Percentiles rank a stretch among this genome's conserved stretches.
Conservation (phyloP, 2,113 vertebrate genomes). For the Erpornis zantholeuca region DNA sequence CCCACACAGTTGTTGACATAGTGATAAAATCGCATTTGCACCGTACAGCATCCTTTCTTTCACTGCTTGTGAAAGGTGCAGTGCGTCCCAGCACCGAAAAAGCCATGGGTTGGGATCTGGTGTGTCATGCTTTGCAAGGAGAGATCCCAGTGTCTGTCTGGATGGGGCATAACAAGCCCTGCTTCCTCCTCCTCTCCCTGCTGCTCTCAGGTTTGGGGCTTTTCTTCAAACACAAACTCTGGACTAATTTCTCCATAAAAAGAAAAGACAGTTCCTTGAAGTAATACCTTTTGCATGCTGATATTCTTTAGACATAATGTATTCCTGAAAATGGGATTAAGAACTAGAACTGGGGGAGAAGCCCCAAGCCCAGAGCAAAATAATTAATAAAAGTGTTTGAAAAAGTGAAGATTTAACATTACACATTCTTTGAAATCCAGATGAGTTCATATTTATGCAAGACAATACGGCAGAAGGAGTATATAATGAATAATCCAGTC, state of each 20-base stretch:
- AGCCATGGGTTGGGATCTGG: neutral
- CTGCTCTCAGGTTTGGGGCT: rapidly evolving
- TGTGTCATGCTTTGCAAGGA: neutral
- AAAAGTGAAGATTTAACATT: neutral
- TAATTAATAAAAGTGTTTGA: neutral
- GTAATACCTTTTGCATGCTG: neutral
- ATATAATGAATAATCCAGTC: neutral
- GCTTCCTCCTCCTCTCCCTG: neutral
- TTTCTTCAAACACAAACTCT: neutral
- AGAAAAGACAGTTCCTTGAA: neutral
- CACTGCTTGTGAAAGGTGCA: neutral
- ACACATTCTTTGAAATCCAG: neutral
- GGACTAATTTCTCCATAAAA: neutral
- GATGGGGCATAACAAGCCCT: neutral
- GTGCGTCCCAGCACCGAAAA: neutral
- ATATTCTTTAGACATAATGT: neutral
- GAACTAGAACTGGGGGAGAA: neutral
- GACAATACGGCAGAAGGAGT: neutral
- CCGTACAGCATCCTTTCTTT: neutral
- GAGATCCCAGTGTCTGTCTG: neutral
- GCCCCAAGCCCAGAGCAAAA: neutral
- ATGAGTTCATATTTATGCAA: neutral
- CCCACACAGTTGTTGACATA: neutral
- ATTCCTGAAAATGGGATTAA: neutral
- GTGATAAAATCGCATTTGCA: neutral